A percentile compares a stretch with the other conserved stretches of the same genome.
Conservation (phyloP, 2,888 invertebrate species). For the Pheosia gnoma region DNA sequence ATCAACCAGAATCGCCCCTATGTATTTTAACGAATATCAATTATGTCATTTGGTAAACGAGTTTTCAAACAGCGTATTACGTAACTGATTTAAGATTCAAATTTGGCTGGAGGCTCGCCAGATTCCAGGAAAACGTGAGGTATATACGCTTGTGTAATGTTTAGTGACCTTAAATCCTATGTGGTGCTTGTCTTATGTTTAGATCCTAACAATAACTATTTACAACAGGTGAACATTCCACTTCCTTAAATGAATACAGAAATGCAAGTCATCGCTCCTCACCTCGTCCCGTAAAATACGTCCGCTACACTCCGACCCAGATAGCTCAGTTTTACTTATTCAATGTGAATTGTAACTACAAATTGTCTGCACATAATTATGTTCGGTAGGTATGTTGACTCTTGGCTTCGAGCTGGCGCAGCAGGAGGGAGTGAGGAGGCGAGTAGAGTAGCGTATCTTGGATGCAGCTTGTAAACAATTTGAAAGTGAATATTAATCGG, state of each 20-base stretch:
- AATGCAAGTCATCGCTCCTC: no score
- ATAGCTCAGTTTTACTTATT: neutral
- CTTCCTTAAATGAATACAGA: no score
- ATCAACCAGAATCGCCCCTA: no score
- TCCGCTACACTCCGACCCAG: no score
- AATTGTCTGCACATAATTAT: constrained; percentile 7
- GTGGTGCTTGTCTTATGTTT: no score
- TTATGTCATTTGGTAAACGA: neutral
- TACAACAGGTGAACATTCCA: no score
- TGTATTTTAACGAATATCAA: no score
- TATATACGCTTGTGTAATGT: no score
- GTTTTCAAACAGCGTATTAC: neutral
- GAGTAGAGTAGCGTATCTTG: neutral
- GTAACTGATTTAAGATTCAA: neutral
- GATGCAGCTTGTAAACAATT: constrained; percentile 2
- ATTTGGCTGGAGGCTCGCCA: neutral
- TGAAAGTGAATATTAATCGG: neutral
- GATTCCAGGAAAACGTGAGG: no score
- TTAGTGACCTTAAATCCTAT: no score
- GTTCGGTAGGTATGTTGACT: constrained; percentile 2
- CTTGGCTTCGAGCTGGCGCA: neutral
- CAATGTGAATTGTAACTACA: neutral
- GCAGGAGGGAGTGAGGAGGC: neutral
- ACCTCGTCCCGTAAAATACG: no score
- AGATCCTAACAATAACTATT: no score